Conservation (phyloP, 1,140 invertebrate genomes). For the Luehdorfia chinensis region DNA sequence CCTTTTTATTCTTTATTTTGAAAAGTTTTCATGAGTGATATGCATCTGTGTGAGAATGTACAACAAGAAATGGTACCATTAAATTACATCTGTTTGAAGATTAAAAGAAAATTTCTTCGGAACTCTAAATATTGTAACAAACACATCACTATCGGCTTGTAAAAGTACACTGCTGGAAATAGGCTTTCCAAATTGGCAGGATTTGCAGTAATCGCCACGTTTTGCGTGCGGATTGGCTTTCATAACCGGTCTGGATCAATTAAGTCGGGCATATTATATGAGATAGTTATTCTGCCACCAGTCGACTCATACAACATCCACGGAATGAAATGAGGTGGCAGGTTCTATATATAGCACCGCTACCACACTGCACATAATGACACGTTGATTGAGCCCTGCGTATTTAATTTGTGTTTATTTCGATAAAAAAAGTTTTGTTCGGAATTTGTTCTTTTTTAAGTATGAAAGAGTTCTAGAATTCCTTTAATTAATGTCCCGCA, state of each 20-base stretch:
- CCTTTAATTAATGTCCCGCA: conserved; percentile 5
- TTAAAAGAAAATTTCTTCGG: conserved; percentile 8
- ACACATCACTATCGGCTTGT: no score
- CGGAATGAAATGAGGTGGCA: no score
- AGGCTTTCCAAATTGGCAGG: no score
- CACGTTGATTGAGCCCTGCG: conserved; percentile 3
- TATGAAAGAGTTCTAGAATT: conserved; percentile 19
- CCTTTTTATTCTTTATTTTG: background rate
- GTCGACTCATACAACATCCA: no score
- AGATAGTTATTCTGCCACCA: no score
- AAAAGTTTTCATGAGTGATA: background rate
- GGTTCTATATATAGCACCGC: no score
- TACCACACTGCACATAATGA: no score
- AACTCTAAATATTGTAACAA: background rate
- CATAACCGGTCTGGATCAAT: no score
- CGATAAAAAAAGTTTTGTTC: conserved; percentile 15
- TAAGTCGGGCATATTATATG: no score
- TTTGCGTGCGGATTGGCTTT: no score
- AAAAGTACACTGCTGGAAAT: no score
- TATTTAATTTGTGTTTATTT: conserved; percentile 14
- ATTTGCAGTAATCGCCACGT: no score
- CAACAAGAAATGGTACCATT: background rate
- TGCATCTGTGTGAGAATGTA: conserved; percentile 11
- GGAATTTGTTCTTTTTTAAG: conserved; percentile 17
- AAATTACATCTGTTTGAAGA: background rate